phyloP scores from a whole-genome alignment of 2,888 invertebrate genomes.

The Mythimna impura region DNA sequence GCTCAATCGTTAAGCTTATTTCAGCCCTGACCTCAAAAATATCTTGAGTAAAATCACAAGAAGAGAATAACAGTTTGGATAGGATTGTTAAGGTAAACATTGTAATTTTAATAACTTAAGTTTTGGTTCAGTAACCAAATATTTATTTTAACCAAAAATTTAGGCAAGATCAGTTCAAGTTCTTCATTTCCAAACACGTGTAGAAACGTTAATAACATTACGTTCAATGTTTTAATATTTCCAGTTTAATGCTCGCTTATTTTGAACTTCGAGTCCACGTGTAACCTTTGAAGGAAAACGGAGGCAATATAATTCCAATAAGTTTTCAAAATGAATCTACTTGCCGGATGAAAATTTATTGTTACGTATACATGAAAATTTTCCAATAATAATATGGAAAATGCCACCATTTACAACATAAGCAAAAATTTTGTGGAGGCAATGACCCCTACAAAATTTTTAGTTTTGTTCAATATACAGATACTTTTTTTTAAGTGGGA shows the following conservation, averaged over 20 bases:
- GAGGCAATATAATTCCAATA: background rate
- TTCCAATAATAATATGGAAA: no score
- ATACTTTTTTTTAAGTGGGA: no score
- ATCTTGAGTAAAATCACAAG: no score
- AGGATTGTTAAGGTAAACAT: background rate
- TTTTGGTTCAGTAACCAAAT: background rate
- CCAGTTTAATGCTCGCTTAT: conserved; percentile 2
- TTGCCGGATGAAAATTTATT: background rate
- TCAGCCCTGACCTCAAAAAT: no score
- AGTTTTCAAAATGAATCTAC: background rate
- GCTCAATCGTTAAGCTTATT: no score
- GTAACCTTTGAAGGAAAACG: conserved; percentile 34
- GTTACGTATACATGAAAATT: no score
- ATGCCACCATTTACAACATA: no score
- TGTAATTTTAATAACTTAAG: background rate
- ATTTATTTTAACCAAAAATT: background rate
- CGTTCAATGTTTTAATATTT: conserved; percentile 6
- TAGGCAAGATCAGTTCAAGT: background rate
- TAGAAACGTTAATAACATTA: conserved; percentile 2
- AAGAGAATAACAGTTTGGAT: background rate
- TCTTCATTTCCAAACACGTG: conserved; percentile 6
- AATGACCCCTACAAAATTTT: no score
- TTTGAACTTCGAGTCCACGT: conserved; percentile 23
- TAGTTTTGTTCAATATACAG: no score
- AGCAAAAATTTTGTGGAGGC: no score